A percentile compares a stretch with the other conserved stretches of the same genome.
Evolutionary conservation across 2,113 vertebrate genomes (phyloP).

Genomic region (Chroicocephalus ridibundus): DNA sequence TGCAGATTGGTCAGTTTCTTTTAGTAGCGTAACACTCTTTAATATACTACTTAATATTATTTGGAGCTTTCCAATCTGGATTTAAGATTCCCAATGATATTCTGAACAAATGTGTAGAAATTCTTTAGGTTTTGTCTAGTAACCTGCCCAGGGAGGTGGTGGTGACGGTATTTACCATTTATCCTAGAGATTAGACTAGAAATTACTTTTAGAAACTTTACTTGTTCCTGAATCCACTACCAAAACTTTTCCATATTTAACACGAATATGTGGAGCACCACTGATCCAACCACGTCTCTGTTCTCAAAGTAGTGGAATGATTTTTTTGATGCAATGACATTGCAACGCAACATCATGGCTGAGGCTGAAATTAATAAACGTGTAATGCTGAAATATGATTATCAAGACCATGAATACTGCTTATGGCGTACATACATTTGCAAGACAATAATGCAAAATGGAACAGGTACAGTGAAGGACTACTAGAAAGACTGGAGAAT

Average conservation of each 20-base stretch:
- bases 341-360: fast-evolving
- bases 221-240: not conserved
- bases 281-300: not conserved
- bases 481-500: not conserved
- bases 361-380: not conserved
- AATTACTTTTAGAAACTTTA: not conserved
- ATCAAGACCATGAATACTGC: not conserved
- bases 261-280: not conserved
- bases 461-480: not conserved
- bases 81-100: not conserved
- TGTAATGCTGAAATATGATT: not conserved
- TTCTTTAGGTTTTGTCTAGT: not conserved
- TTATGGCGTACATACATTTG: not conserved
- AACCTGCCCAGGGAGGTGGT: not conserved
- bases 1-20: not conserved
- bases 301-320: not conserved
- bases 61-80: not conserved
- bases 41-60: not conserved
- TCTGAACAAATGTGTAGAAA: not conserved
- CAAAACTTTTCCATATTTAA: not conserved
- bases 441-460: not conserved
- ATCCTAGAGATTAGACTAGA: not conserved
- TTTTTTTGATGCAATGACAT: not conserved
- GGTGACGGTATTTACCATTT: not conserved
- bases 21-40: not conserved